Evolutionary conservation across 2,797 vertebrate species (phyloP), one percentile per base, ranked within the genome.

Genomic region (Enteromius treurensis): DNA sequence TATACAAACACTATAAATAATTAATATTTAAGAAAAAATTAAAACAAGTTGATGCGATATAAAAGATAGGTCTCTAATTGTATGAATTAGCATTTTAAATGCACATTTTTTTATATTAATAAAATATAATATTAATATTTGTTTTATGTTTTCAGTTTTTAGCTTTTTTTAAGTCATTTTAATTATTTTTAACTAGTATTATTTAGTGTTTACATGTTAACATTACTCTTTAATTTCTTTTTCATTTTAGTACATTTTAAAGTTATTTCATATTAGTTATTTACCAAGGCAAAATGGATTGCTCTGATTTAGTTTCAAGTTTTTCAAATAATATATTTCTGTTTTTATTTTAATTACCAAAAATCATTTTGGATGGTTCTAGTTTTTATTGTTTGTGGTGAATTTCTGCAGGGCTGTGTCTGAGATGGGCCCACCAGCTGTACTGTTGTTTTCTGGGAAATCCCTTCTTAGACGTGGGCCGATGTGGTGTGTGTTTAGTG

Each of bases 391-490:
- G 42, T 26, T 26, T 26, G 4, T 68, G 45, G 15, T 29, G 69
- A 19, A 19, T 71, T 71, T 71, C 23, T 26, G 42, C 15, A 70
- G n/a, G n/a, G 23, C 7, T 71, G 68, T 47, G 23, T 26, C 69
- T 73, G 42, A 5, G 14, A 19, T 26, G 0, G 1, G 32, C 17
- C 69, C 69, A 32, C 45, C 45, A 73, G 26, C 70, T 51, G 47
- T 34, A 74, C 70, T 34, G 71, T 7, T 53, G 70, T 74, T 73
- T 71, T 58, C 53, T 73, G 79, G 53, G 68, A 81, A 70, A 71
- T 26, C 40, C 79, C 68, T 45, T 81, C 5, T 58, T 7, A 51
- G 14, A 67, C 73, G 26, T 47, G 40, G 42, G 40, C 45, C 34
- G 32, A 32, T 32, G 3, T 32, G 32, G 74, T 51, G 32, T 82